phyloP scores from a whole-genome alignment of 2,113 vertebrate species.

The Chaetops frenatus region DNA sequence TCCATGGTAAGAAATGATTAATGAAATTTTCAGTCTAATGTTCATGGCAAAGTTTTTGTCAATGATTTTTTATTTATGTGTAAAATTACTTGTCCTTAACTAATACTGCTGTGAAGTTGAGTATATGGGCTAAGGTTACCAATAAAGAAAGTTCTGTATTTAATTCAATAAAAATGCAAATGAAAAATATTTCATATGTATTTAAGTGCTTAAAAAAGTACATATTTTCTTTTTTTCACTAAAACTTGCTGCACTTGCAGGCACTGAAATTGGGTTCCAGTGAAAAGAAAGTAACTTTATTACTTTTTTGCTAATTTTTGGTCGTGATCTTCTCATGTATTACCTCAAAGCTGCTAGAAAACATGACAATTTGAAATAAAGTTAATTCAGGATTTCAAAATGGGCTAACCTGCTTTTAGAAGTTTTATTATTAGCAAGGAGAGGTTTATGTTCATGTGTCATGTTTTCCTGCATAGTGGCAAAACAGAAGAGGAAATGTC shows the following conservation, averaged over 20 bases:
- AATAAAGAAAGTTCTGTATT: background rate
- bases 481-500: background rate
- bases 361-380: background rate
- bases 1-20: background rate
- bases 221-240: background rate
- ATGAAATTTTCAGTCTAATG: background rate
- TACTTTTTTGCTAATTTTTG: background rate
- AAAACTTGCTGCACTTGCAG: background rate
- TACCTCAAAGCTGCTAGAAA: background rate
- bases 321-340: background rate
- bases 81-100: background rate
- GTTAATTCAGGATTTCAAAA: background rate
- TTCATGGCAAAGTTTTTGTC: background rate
- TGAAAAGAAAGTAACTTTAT: background rate
- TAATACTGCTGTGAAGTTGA: background rate
- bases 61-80: background rate
- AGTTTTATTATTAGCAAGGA: background rate
- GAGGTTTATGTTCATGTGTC: background rate
- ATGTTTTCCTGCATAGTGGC: background rate
- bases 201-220: background rate
- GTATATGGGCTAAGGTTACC: background rate
- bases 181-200: accelerated
- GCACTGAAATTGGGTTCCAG: background rate
- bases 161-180: background rate
- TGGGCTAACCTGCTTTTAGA: background rate